phyloP scores from a whole-genome alignment of 2,797 vertebrate genomes.

The Argentina silus region DNA sequence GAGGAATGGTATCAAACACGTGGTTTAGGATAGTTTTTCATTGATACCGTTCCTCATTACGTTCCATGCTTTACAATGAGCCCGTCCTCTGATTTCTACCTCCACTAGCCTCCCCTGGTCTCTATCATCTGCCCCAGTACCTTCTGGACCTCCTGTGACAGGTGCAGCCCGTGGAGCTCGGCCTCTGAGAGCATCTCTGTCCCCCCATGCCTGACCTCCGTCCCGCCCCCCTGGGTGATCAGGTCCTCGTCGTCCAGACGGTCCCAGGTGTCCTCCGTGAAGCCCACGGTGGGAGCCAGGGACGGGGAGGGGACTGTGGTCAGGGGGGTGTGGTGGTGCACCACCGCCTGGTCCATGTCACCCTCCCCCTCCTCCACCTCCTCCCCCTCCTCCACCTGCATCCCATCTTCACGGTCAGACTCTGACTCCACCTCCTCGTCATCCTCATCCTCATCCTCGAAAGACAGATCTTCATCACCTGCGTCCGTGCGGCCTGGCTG shows the following conservation, averaged over 20 bases:
- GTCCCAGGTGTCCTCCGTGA: conserved; percentile 65
- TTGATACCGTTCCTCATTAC: too few species aligned
- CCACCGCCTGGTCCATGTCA: conserved; percentile 27
- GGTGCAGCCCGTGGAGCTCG: conserved; percentile 63
- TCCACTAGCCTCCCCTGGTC: neutral
- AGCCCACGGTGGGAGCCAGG: conserved; percentile 42
- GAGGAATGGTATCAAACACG: too few species aligned
- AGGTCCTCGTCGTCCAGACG: conserved; percentile 48
- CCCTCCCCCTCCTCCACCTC: conserved; percentile 30
- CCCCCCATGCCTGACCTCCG: conserved; percentile 57
- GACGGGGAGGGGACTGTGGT: conserved; percentile 56
- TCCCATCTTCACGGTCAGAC: neutral
- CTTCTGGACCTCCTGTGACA: conserved; percentile 80
- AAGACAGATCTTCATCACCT: conserved; percentile 35
- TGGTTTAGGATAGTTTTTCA: too few species aligned
- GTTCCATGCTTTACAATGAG: too few species aligned
- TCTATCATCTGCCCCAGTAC: conserved; percentile 57
- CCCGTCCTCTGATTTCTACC: too few species aligned
- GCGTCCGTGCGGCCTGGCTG: conserved; percentile 47
- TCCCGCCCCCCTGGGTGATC: conserved; percentile 49
- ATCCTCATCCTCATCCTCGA: conserved; percentile 7
- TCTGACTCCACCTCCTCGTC: conserved; percentile 29
- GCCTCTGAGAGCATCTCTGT: conserved; percentile 58
- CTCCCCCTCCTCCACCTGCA: conserved; percentile 26
- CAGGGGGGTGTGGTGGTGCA: conserved; percentile 46